Percentiles rank a stretch among this genome's conserved stretches.
Evolutionary conservation across 2,888 invertebrate species (phyloP).

Genomic region (Melipona beecheii): DNA sequence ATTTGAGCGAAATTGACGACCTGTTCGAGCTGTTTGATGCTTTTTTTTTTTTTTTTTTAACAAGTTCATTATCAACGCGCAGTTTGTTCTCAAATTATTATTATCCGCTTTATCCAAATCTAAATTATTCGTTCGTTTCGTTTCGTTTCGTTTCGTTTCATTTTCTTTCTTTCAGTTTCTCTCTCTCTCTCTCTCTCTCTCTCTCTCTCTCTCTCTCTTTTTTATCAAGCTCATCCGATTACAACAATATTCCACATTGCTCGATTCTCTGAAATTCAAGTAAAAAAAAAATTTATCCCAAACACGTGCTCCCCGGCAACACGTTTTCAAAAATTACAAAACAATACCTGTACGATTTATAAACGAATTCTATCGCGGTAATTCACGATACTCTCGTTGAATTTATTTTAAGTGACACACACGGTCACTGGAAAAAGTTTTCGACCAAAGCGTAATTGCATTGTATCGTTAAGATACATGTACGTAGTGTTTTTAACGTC

Average conservation of each 20-base stretch:
- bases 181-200: neutral
- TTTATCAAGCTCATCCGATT: neutral
- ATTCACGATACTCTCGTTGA: neutral
- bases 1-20: neutral
- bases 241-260: conserved; percentile 28
- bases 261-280: conserved; percentile 11
- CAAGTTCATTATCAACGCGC: neutral
- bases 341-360: neutral
- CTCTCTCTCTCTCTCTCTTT: too few species aligned
- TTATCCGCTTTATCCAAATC: too few species aligned
- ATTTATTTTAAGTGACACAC: neutral
- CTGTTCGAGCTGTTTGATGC: neutral
- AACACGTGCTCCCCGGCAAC: neutral
- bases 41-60: neutral
- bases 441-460: neutral
- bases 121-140: neutral
- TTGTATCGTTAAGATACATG: neutral
- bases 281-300: conserved; percentile 12
- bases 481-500: neutral
- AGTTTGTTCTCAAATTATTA: neutral
- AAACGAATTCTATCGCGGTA: neutral
- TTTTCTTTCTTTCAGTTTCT: conserved; percentile 19
- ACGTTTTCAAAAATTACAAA: conserved; percentile 1
- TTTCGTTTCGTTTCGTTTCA: conserved; percentile 2
- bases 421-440: neutral